A percentile compares a stretch with the other conserved stretches of the same genome.
phyloP scores from a whole-genome alignment of 2,888 invertebrate genomes.

The Spisula subtruncata region DNA sequence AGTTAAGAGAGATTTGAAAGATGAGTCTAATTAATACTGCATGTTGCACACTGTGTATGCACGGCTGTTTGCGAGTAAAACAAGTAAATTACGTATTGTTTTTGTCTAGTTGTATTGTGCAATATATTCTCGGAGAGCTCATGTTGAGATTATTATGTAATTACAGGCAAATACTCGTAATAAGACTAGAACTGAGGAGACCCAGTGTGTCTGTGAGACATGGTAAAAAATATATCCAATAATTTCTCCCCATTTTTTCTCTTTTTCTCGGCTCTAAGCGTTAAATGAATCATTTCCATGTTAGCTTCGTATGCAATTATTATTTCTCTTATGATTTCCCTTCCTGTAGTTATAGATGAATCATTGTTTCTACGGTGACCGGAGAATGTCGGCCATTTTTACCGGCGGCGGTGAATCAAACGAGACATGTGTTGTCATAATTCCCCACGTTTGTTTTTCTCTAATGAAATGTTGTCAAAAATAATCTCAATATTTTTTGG shows the following conservation, averaged over 20 bases:
- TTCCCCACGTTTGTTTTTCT: constrained; percentile 17
- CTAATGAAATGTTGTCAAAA: background rate
- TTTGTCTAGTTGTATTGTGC: constrained; percentile 3
- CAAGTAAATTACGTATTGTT: background rate
- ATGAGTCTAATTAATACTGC: constrained; percentile 5
- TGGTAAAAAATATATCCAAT: constrained; percentile 14
- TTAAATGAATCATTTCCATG: constrained; percentile 11
- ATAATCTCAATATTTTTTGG: background rate
- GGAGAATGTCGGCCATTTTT: constrained; percentile 1
- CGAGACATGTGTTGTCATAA: constrained; percentile 12
- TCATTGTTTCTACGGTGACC: background rate
- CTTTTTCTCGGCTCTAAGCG: background rate
- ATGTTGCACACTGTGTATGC: background rate
- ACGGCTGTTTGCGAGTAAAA: background rate
- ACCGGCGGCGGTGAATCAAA: background rate
- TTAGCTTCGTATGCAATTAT: background rate
- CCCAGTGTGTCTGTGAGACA: background rate
- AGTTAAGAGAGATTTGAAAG: background rate
- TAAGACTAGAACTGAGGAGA: too few species aligned
- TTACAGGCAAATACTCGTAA: background rate
- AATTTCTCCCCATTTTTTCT: background rate
- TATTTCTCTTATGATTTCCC: constrained; percentile 5
- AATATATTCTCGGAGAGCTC: background rate
- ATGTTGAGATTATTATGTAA: background rate
- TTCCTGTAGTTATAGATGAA: background rate